Conservation (phyloP, 2,888 invertebrate genomes). For the Branchinecta sandiegonensis region DNA sequence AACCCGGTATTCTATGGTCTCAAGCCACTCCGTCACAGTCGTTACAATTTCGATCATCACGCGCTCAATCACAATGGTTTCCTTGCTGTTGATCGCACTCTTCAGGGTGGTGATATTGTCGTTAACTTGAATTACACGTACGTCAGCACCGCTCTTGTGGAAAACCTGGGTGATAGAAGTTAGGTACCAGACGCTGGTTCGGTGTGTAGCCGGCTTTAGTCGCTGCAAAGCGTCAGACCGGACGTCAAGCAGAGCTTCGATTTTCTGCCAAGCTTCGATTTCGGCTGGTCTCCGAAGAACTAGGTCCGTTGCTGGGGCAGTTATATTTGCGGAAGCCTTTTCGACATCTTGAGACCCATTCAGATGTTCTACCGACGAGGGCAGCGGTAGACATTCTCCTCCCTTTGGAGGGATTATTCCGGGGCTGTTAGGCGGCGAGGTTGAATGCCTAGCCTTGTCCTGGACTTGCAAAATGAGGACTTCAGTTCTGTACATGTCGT, state of each 20-base stretch:
- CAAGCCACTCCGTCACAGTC: conserved; percentile 66
- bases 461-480: neutral
- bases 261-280: conserved; percentile 37
- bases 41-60: conserved; percentile 59
- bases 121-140: conserved; percentile 44
- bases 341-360: neutral
- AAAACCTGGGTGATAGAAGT: conserved; percentile 44
- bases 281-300: neutral
- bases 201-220: conserved; percentile 40
- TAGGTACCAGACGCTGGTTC: conserved; percentile 48
- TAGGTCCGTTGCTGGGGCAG: neutral
- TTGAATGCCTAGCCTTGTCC: neutral
- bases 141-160: conserved; percentile 42
- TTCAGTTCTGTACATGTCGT: conserved; percentile 14
- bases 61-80: conserved; percentile 47
- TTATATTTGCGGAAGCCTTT: no score
- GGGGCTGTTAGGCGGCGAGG: neutral
- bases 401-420: neutral
- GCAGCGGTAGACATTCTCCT: neutral
- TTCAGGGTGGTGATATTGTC: conserved; percentile 45
- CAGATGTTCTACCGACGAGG: neutral
- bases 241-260: conserved; percentile 41
- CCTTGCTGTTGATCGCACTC: conserved; percentile 44
- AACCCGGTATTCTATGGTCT: conserved; percentile 66
- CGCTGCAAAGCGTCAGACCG: conserved; percentile 43